Evolutionary conservation across 2,797 vertebrate genomes (phyloP).

Genomic region (Sebastes minor): DNA sequence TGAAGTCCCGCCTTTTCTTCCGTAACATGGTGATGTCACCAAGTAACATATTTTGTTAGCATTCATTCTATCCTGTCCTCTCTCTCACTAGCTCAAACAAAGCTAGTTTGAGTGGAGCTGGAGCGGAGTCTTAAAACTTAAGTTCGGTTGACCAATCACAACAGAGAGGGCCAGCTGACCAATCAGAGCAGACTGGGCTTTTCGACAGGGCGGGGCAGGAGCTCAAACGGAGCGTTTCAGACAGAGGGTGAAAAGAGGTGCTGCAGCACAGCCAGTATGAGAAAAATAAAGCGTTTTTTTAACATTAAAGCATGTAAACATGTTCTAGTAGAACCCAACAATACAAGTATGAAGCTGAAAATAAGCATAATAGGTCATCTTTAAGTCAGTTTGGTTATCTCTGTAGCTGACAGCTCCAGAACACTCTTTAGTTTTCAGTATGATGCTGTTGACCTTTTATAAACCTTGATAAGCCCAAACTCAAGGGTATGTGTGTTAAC

Average conservation of each 20-base stretch:
- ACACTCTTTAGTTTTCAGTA: slow-evolving; percentile 23
- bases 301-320: neutral
- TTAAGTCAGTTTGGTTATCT: slow-evolving; percentile 31
- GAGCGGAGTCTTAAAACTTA: accelerated
- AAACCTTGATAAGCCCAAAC: slow-evolving; percentile 27
- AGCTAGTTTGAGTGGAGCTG: too few species aligned
- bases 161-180: too few species aligned
- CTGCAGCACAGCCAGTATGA: neutral
- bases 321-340: neutral
- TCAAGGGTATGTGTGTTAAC: slow-evolving; percentile 22
- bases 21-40: too few species aligned
- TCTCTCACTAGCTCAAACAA: too few species aligned
- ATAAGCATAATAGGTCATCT: neutral
- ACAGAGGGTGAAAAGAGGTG: neutral
- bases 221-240: too few species aligned
- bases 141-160: neutral
- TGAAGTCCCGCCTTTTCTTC: too few species aligned
- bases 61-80: too few species aligned
- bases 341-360: too few species aligned
- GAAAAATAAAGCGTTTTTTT: neutral
- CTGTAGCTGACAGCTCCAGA: slow-evolving; percentile 28
- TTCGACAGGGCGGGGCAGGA: too few species aligned
- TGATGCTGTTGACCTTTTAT: slow-evolving; percentile 47
- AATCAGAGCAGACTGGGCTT: too few species aligned
- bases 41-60: too few species aligned